Base-by-base conservation (phyloP, 2,888 invertebrate species). In the Harpagoxenus sublaevis region DNA sequence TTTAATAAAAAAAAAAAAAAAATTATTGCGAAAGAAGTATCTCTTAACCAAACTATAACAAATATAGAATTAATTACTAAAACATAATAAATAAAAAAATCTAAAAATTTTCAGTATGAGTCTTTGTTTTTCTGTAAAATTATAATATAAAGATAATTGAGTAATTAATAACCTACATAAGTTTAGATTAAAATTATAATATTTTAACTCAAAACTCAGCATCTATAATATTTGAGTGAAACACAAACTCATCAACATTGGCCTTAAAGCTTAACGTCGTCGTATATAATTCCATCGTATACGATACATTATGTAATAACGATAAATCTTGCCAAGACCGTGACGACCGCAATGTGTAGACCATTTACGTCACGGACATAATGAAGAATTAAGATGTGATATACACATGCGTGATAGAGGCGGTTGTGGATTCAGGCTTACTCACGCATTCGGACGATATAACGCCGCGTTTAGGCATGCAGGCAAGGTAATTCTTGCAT, bases 361-460 rank as follows among this genome's bases (percentile, higher is more conserved):
- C 51, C 71, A 48, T 60, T 81, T 71, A 82, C 85, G 73, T 89
- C 89, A 88, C 35, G 83, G 81, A 88, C 85, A 81, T 83, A 88
- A 89, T 85, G 84, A 79, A 85, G 84, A 88, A 85, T 70, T 88
- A 60, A 88, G 75, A 84, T 85, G 81, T 84, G 78, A 85, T 86
- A 85, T 85, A 83, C 81, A 57, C 48, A 53, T 53, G 48, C 48
- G 12, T 66, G 45, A 78, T 75, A 51, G 51, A 51, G 51, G 62
- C 60, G 55, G 84, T 74, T 83, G 78, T 71, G 57, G 66, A 48
- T 60, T 48, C 48, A 82, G 55, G 81, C 74, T 84, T 84, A 79
- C 82, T 89, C 89, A 87, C 84, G 89, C 84, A 85, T 84, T 83
- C 87, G 68, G 48, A 62, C 85, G 65, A 78, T 42, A 66, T 77